phyloP scores from a whole-genome alignment of 37 sponge, comb jelly and placozoan species.

The Aplysina aerophoba region DNA sequence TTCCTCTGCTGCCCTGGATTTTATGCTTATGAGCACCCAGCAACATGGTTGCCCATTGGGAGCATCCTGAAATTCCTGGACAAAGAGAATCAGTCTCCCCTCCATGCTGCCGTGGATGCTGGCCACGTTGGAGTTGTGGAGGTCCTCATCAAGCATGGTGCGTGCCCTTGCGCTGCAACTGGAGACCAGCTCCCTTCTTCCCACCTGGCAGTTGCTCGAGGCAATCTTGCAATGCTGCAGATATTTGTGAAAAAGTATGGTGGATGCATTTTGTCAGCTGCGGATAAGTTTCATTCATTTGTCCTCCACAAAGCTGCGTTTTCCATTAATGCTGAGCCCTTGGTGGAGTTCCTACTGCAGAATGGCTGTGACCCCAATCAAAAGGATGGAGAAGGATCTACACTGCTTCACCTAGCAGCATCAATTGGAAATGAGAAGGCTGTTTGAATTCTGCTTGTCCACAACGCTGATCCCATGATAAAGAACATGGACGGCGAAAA shows the following conservation, averaged over 20 bases:
- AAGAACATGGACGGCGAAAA: conserved; percentile 7
- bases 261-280: conserved; percentile 7
- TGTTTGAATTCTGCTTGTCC: conserved; percentile 37
- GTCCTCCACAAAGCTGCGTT: conserved; percentile 58
- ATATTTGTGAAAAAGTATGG: conserved; percentile 51
- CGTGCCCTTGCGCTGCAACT: conserved; percentile 41
- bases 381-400: conserved; percentile 57
- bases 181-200: conserved; percentile 68
- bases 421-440: conserved; percentile 39
- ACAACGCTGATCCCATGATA: conserved; percentile 46
- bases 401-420: conserved; percentile 69
- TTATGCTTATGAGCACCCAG: conserved; percentile 46
- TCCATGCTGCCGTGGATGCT: conserved; percentile 85
- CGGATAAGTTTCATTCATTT: conserved; percentile 45
- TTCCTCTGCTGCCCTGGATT: conserved; percentile 58
- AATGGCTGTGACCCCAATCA: conserved; percentile 50
- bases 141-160: conserved; percentile 75
- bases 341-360: conserved; percentile 54
- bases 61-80: conserved; percentile 60
- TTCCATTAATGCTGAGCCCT: conserved; percentile 26
- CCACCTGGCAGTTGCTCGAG: conserved; percentile 74
- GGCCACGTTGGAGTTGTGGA: conserved; percentile 73
- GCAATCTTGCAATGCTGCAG: conserved; percentile 58
- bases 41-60: conserved; percentile 66
- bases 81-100: conserved; percentile 86